Base-by-base conservation (phyloP, 1,140 invertebrate genomes). In the Tyrophagus putrescentiae region DNA sequence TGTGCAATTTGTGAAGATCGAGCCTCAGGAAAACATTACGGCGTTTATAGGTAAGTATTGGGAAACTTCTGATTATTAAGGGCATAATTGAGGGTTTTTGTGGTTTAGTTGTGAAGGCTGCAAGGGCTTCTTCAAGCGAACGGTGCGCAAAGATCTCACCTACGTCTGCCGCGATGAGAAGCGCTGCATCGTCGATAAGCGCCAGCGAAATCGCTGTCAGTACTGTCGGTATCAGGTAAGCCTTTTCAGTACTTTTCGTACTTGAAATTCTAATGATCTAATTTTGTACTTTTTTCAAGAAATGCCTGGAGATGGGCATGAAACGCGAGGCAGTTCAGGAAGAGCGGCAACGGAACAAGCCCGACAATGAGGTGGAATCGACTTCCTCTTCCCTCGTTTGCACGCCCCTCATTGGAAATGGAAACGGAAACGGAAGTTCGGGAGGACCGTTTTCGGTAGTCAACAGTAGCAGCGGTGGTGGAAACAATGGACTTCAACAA, bases 101-200 rank as follows among this genome's bases (percentile, higher is more conserved):
- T 23, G 56, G 61, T 64, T 11, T 21, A 71, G 69, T 67, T 80
- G 78, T 69, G 78, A 79, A 68, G 78, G 78, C 18, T 99, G 95
- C 75, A 99, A 99, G 77, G 94, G 94, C 27, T 98, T 98, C 73
- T 98, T 98, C 76, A 98, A 98, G 75, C 77, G 94, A 59, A 98
- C 94, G 1, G 93, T 98, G 7, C 79, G 94, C 36, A 98, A 98
- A 76, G 92, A 98, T 74, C 78, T 99, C 57, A 87, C 91, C n/a
- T 99, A 99, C 71, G 92, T 93, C 0, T 99, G 95, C 71, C 80
- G 95, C 56, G 96, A 98, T 74, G 92, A 97, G 65, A 83, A 87
- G 68, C 85, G 87, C 67, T 99, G 95, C 72, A 84, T 93, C 65
- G 97, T 99, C 67, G 95, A 98, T 74, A 98, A 98, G 73, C 78